These are phyloP conservation scores for Caenorhabditis sp. DNA, from an alignment of 2,888 invertebrate species.

Conservation along the genomic window DNA sequence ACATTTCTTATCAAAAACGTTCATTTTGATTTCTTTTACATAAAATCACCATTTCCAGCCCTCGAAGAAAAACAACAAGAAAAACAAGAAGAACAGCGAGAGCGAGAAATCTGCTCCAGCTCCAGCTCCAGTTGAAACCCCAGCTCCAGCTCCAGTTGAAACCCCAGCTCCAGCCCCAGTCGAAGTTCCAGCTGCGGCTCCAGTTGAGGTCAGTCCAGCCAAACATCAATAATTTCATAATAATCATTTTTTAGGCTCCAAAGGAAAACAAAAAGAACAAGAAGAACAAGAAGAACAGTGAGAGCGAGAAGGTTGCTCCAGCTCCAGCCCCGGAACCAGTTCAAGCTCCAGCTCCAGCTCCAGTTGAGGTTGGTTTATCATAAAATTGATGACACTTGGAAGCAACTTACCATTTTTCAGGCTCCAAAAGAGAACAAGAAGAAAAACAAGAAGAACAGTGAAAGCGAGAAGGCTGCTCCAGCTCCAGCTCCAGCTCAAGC, in stretches of 20 bases:
- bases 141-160: constrained; percentile 5
- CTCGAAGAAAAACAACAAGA: constrained; percentile 21
- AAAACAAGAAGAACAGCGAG: constrained; percentile 8
- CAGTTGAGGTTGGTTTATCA: constrained; percentile 1
- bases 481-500: no score
- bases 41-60: no score
- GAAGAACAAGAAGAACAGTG: constrained; percentile 8
- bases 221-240: neutral
- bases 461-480: constrained; percentile 4
- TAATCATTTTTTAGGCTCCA: neutral
- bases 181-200: constrained; percentile 3
- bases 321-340: constrained; percentile 6
- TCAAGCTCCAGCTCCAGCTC: constrained; percentile 8
- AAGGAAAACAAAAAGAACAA: neutral
- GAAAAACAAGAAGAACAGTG: constrained; percentile 7
- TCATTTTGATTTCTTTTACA: no score
- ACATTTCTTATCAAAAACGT: no score
- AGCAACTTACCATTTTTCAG: neutral
- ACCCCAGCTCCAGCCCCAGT: constrained; percentile 8
- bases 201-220: constrained; percentile 4
- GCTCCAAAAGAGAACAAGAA: neutral
- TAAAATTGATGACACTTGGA: neutral
- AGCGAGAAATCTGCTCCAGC: constrained; percentile 17
- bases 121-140: constrained; percentile 14
- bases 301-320: constrained; percentile 6